Conservation (phyloP, 2,113 vertebrate genomes). For the Strigops habroptila region DNA sequence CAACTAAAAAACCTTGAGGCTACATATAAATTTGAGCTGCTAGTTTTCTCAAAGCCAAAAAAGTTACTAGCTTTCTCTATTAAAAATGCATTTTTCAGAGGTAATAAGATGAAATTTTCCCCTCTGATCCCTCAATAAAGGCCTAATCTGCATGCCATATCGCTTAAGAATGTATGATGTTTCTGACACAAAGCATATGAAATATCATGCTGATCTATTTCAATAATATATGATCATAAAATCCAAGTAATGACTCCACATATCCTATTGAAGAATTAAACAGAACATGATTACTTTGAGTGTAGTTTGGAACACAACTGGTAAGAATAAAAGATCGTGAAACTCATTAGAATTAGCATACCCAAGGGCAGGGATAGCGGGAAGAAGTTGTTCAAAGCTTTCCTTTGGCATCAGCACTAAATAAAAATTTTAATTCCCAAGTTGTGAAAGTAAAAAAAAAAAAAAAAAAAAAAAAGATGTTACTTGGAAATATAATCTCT, state of each 20-base stretch:
- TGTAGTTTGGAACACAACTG: neutral
- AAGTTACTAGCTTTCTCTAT: neutral
- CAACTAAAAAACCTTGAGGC: neutral
- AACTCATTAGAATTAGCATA: neutral
- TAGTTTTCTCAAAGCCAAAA: neutral
- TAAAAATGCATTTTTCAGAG: neutral
- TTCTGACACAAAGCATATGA: neutral
- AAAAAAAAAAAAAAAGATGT: neutral
- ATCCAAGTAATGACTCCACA: neutral
- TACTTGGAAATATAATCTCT: neutral
- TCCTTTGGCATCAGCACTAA: neutral
- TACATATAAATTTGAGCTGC: neutral
- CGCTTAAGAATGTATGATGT: neutral
- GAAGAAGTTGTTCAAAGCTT: neutral
- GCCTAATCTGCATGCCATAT: neutral
- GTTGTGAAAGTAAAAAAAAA: neutral
- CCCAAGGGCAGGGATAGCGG: neutral
- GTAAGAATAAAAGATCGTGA: neutral
- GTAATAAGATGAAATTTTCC: neutral
- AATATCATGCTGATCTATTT: neutral
- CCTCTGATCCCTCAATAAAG: neutral
- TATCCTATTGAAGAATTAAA: neutral
- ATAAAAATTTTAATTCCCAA: neutral
- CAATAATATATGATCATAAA: constrained; percentile 7
- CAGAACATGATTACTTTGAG: neutral